Base-by-base conservation (phyloP, 2,113 vertebrate genomes). In the Arenaria interpres region DNA sequence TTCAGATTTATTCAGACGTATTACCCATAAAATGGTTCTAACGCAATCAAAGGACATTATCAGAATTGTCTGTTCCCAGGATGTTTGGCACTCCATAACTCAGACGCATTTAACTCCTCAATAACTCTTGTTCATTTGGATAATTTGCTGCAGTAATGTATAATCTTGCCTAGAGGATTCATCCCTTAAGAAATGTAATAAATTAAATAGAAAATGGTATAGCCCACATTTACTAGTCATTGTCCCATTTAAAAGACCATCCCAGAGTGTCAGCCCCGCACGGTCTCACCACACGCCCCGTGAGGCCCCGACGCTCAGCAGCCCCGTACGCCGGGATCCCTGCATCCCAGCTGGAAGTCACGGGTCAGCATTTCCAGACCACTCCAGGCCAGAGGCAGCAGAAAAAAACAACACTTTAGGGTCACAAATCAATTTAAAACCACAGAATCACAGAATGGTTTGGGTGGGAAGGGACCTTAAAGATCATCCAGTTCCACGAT, bases 11-110 rank as follows among this genome's bases (percentile, higher is more conserved):
- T 90, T 78, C 60, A 89, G 48, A 73, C 25, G 4, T 35, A 89
- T 86, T 68, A 85, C 69, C 57, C 64, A 64, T 67, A 83, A 97
- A 97, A 93, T 16, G 32, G 50, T 72, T 96, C 59, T 91, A 90
- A 85, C 45, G 86, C 71, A 93, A 90, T 86, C 84, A 89, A 64
- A 92, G 79, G 62, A 88, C 85, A 77, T 90, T 71, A 93, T 79
- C 59, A 77, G 91, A 91, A 95, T 92, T 91, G 51, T 93, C 89
- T 83, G 66, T 89, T 96, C 94, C 57, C 35, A 46, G 73, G 82
- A 72, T 57, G 62, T 93, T 89, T 95, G 93, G 82, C 93, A 91
- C 89, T 94, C 85, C 53, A n/a, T 85, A 97, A 66, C 79, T 76
- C 77, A 91, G 73, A 82, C 51, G 50, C 93, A 90, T 96, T 95